Base-by-base conservation (phyloP, 2,888 invertebrate species). In the Eremobia ochroleuca region DNA sequence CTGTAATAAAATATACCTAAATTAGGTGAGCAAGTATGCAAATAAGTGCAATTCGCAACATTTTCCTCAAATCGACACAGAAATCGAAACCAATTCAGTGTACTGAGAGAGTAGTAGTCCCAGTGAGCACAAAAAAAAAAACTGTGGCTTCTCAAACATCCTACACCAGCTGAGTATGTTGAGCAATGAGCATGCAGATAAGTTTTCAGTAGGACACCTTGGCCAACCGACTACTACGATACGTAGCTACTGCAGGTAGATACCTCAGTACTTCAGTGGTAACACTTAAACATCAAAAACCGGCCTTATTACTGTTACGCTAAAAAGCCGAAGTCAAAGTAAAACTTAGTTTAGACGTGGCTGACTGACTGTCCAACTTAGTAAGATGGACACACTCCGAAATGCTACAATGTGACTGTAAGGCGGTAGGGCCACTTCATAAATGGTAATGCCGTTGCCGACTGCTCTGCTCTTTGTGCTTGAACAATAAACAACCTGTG, bases 11-110 rank as follows among this genome's bases (percentile, higher is more conserved):
- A n/a, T 34, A n/a, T 52, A 25, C n/a, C 11, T 13, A 34, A 25
- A 18, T 6, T 13, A 62, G 28, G 21, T 37, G 37, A 37, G 8
- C 4, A 55, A 37, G 18, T n/a, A 21, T 13, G 28, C 8, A 21
- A 4, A 9, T 31, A 40, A 25, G 25, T 31, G 11, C 18, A 6
- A n/a, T 18, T 71, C 11, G 2, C n/a, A 21, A 46, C 0, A 21
- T n/a, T n/a, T 70, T 21, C 13, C 13, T 21, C 13, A 71, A 71
- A 67, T 71, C 4, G 6, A 71, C 11, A n/a, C n/a, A n/a, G n/a
- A n/a, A n/a, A n/a, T n/a, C n/a, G n/a, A n/a, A n/a, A n/a, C 31
- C 18, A 6, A 67, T 43, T 31, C 2, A 8, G 18, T 31, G 43
- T 13, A 21, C 8, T 34, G 31, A 71, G 18, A n/a, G 8, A 43